These are phyloP conservation scores for Brachionus angularis DNA, from an alignment of 1,140 invertebrate species.

Conservation along the genomic window DNA sequence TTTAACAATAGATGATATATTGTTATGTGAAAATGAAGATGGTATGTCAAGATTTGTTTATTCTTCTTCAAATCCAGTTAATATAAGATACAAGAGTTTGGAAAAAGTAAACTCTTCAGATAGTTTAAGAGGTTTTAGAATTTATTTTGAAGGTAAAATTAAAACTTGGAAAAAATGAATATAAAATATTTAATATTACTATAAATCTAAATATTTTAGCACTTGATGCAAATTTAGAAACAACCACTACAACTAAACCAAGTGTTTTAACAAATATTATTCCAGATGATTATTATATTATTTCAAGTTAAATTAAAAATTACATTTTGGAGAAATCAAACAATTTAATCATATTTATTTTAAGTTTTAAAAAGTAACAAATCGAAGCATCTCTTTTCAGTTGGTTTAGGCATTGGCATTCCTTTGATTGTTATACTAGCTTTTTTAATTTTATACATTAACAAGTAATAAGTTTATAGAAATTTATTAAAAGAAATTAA, in stretches of 20 bases:
- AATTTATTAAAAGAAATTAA: not conserved
- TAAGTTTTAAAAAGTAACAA: not conserved
- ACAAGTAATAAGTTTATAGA: constrained; percentile 10
- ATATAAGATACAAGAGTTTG: constrained; percentile 26
- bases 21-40: constrained; percentile 29
- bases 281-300: too few species aligned
- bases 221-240: not conserved
- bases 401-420: not conserved
- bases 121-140: constrained; percentile 23
- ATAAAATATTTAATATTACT: too few species aligned
- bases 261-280: not conserved
- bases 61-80: not conserved
- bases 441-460: not conserved
- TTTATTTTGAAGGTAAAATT: not conserved
- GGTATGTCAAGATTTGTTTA: constrained; percentile 9
- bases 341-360: too few species aligned
- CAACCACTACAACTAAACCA: not conserved
- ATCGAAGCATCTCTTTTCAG: not conserved
- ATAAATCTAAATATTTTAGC: not conserved
- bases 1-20: not conserved
- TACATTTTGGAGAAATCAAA: too few species aligned
- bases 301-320: too few species aligned
- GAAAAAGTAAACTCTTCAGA: not conserved
- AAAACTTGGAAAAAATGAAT: not conserved
- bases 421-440: not conserved